These are phyloP conservation scores for Strix aluco DNA, from an alignment of 2,113 vertebrate species.

Conservation along the genomic window DNA sequence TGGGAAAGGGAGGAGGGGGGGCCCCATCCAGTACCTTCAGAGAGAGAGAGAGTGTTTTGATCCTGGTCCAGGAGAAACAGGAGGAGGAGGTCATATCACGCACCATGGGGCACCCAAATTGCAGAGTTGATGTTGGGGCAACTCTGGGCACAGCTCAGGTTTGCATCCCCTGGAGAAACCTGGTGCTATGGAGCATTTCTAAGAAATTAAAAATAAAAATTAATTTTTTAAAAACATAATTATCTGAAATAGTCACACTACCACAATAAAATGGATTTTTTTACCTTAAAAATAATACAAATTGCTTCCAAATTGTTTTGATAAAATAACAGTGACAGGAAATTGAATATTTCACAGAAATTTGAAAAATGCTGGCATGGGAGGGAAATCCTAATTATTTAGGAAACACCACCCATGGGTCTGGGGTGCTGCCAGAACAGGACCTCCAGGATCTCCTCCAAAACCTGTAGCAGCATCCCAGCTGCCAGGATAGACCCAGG, in stretches of 20 bases:
- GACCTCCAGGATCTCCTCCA: not conserved
- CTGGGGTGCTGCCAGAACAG: not conserved
- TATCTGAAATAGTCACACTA: not conserved
- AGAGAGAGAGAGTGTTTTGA: not conserved
- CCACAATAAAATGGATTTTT: not conserved
- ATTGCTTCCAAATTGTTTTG: not conserved
- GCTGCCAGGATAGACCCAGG: not conserved
- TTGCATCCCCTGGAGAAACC: not conserved
- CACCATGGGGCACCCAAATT: accelerated
- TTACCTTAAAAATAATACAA: not conserved
- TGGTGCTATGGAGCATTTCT: accelerated
- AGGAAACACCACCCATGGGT: not conserved
- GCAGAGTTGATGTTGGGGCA: not conserved
- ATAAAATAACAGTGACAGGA: not conserved
- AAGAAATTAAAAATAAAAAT: not conserved
- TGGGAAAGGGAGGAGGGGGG: not conserved
- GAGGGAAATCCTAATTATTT: not conserved
- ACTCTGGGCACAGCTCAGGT: not conserved
- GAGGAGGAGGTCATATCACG: not conserved
- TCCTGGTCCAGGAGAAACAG: not conserved
- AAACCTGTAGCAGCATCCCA: not conserved
- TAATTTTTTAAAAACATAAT: too few relatives aligned
- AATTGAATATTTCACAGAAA: not conserved
- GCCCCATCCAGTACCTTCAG: accelerated
- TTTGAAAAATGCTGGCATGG: not conserved